phyloP scores from a whole-genome alignment of 2,888 invertebrate species.

The Oscheius sp. region DNA sequence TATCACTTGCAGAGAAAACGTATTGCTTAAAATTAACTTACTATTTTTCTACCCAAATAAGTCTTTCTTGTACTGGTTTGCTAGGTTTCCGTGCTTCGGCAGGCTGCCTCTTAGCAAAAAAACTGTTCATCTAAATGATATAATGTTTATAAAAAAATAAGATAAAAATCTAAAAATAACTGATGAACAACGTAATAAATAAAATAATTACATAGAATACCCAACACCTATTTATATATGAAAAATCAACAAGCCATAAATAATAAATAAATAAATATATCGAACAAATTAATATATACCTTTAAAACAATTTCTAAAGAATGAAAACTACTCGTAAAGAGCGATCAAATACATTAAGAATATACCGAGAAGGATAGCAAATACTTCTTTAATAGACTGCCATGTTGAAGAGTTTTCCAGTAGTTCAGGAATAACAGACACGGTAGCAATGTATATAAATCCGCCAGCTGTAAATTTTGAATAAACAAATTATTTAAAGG shows the following conservation, averaged over 20 bases:
- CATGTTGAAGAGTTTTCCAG: constrained; percentile 80
- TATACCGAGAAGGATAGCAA: constrained; percentile 68
- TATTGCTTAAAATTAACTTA: constrained; percentile 61
- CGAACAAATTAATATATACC: constrained; percentile 3
- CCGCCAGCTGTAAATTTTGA: constrained; percentile 75
- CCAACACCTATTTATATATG: neutral
- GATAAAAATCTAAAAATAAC: too few relatives aligned
- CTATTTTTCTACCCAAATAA: constrained; percentile 77
- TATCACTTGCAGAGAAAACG: constrained; percentile 56
- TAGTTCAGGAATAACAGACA: constrained; percentile 96
- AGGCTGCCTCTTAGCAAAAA: constrained; percentile 16
- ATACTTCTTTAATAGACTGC: constrained; percentile 68
- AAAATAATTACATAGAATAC: too few relatives aligned
- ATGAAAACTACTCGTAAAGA: constrained; percentile 62
- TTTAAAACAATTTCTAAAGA: constrained; percentile 2
- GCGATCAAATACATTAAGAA: constrained; percentile 71
- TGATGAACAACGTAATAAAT: too few relatives aligned
- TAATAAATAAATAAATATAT: constrained; percentile 4
- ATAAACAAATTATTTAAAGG: neutral
- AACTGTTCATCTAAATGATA: constrained; percentile 33
- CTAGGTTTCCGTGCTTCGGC: neutral
- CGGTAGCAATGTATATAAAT: constrained; percentile 99
- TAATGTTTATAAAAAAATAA: neutral
- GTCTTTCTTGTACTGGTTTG: constrained; percentile 9
- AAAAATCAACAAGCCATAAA: neutral